Evolutionary conservation across 2,113 vertebrate genomes (phyloP).

Genomic region (Melanerpes aurifrons): DNA sequence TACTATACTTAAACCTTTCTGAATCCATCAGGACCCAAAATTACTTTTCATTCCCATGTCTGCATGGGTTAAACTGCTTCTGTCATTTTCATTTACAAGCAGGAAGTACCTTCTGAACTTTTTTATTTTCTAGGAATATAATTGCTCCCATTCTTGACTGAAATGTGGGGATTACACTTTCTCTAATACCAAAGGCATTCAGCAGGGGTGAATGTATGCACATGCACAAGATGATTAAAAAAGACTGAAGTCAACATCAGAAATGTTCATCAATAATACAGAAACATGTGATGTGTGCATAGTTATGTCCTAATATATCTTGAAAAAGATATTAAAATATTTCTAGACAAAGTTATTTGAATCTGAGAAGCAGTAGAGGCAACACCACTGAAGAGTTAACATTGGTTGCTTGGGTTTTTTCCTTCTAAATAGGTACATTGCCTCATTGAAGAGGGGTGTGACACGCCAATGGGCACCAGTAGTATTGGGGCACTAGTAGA

Average conservation of each 20-base stretch:
- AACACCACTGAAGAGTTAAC: slow-evolving; percentile 39
- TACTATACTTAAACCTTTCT: slow-evolving; percentile 15
- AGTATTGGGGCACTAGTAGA: not conserved
- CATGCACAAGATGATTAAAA: slow-evolving; percentile 59
- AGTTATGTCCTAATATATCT: not conserved
- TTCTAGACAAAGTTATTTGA: not conserved
- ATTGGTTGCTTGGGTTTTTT: not conserved
- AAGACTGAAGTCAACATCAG: slow-evolving; percentile 50
- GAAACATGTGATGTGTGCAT: not conserved
- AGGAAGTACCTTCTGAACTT: slow-evolving; percentile 7
- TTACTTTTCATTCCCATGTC: not conserved
- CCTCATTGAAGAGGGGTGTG: not conserved
- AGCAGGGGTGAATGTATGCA: slow-evolving; percentile 37
- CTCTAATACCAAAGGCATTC: slow-evolving; percentile 35
- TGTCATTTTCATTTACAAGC: slow-evolving; percentile 45
- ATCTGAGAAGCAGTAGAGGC: not conserved
- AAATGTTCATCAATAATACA: not conserved
- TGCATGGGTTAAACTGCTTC: slow-evolving; percentile 25
- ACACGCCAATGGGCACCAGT: not conserved
- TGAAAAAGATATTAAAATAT: not conserved
- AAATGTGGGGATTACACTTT: not conserved
- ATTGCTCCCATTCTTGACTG: slow-evolving; percentile 6
- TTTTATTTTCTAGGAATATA: slow-evolving; percentile 31
- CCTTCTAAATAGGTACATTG: not conserved
- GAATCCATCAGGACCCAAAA: slow-evolving; percentile 27